These are phyloP conservation scores for Rhopalosiphum maidis DNA, from an alignment of 1,140 invertebrate genomes.

Conservation along the genomic window DNA sequence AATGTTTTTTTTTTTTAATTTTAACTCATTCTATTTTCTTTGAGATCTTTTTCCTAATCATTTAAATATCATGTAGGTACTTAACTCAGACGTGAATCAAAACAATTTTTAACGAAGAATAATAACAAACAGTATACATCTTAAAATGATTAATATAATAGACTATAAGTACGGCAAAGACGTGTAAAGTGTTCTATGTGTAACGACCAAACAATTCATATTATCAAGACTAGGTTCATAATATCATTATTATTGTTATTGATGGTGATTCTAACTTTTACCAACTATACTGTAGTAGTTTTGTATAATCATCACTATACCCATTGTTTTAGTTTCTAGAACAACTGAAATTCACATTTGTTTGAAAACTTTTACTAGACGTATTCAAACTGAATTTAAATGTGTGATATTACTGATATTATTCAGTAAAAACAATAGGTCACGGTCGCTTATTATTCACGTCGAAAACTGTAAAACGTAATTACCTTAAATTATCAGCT, in stretches of 20 bases:
- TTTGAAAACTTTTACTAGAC: not conserved
- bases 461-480: not conserved
- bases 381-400: not conserved
- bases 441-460: constrained; percentile 7
- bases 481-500: constrained; percentile 1
- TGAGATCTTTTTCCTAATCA: not conserved
- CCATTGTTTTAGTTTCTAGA: constrained; percentile 2
- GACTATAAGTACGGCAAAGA: too few species aligned
- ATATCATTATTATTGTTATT: not conserved
- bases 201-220: not conserved
- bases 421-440: constrained; percentile 1
- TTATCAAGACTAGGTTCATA: not conserved
- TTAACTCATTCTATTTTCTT: not conserved
- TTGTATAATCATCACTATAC: not conserved
- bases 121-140: not conserved
- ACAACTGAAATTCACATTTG: not conserved
- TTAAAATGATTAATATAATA: too few species aligned
- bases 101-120: not conserved
- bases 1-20: not conserved
- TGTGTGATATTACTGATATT: not conserved
- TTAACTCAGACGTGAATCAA: not conserved
- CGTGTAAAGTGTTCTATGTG: not conserved
- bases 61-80: not conserved
- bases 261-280: not conserved
- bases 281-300: not conserved